Conservation (phyloP, 92 coral and sea anemone genomes). For the Epizoanthus rinbou region DNA sequence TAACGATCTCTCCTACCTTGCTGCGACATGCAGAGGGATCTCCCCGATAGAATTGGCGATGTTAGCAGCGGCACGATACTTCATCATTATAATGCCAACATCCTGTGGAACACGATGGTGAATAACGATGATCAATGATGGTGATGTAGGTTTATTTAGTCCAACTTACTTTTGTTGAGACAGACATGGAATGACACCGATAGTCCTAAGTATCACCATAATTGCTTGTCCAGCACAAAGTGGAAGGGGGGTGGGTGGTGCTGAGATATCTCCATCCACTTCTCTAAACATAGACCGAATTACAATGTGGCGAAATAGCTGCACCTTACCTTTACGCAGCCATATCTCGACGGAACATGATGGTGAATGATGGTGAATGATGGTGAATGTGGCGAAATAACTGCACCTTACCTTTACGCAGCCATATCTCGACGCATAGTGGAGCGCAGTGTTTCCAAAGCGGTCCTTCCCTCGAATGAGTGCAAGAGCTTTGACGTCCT, state of each 20-base stretch:
- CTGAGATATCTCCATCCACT: not conserved
- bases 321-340: conserved; percentile 75
- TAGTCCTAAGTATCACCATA: too few species aligned
- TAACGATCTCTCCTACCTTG: conserved; percentile 51
- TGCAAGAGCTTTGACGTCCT: conserved; percentile 85
- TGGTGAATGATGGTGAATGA: too few species aligned
- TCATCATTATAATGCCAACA: conserved; percentile 79
- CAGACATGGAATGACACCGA: too few species aligned
- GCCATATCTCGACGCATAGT: conserved; percentile 79
- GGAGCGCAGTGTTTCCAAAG: conserved; percentile 84
- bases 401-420: conserved; percentile 70
- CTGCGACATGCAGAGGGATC: conserved; percentile 81
- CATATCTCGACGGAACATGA: too few species aligned
- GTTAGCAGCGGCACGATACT: conserved; percentile 80
- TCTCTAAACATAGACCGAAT: not conserved
- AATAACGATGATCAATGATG: not conserved
- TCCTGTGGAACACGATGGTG: conserved; percentile 50
- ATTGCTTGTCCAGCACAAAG: too few species aligned
- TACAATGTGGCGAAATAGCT: not conserved
- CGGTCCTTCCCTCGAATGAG: conserved; percentile 83
- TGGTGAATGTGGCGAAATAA: too few species aligned
- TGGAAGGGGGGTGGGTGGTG: too few species aligned
- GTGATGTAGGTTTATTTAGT: too few species aligned
- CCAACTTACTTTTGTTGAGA: too few species aligned
- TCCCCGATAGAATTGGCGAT: conserved; percentile 72